A percentile compares a stretch with the other conserved stretches of the same genome.
Evolutionary conservation across 2,113 vertebrate species (phyloP).

Genomic region (Lophura nycthemera): DNA sequence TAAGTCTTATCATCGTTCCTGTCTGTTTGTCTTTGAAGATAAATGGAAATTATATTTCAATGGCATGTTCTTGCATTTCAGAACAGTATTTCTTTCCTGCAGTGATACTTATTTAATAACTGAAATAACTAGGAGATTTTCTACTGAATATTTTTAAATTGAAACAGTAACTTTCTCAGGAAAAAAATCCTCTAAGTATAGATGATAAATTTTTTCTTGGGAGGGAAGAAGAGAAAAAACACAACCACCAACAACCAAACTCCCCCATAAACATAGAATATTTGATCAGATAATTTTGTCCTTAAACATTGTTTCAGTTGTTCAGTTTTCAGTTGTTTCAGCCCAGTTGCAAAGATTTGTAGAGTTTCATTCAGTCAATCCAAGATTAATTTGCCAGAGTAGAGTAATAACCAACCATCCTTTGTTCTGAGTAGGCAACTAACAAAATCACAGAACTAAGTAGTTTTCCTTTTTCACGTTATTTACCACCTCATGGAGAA

Average conservation of each 20-base stretch:
- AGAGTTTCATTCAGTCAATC: slow-evolving; percentile 10
- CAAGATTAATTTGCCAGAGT: neutral
- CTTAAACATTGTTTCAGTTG: neutral
- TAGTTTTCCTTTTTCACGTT: neutral
- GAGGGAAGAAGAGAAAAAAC: neutral
- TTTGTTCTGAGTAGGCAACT: neutral
- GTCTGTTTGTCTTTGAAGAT: neutral
- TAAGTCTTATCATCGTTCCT: neutral
- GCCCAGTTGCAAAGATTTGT: neutral
- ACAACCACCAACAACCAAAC: too few relatives aligned
- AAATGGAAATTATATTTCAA: neutral
- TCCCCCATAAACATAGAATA: neutral
- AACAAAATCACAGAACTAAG: slow-evolving; percentile 11
- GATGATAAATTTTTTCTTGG: neutral
- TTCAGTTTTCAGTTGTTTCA: too few relatives aligned
- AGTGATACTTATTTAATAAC: neutral
- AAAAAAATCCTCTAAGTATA: neutral
- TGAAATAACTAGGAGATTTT: neutral
- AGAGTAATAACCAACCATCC: neutral
- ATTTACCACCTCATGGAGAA: neutral
- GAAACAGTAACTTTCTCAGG: neutral
- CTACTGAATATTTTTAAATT: neutral
- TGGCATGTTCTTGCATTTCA: neutral
- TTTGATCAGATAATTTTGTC: neutral
- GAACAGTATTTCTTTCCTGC: neutral